Base-by-base conservation (phyloP, 1,140 invertebrate species). In the Polypedilum pembai region DNA sequence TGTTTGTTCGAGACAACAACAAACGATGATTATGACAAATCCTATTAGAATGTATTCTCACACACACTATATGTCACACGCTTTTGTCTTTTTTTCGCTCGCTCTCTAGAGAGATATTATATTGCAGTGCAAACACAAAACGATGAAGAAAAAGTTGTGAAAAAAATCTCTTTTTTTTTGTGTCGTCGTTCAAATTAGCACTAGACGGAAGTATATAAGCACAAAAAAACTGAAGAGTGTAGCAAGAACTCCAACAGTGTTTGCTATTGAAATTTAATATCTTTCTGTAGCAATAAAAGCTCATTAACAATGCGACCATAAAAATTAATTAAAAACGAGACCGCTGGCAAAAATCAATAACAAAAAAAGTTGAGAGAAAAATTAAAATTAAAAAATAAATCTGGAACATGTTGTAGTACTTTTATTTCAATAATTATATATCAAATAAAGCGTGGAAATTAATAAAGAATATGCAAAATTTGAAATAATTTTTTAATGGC, bases 401-500 rank as follows among this genome's bases (percentile, higher is more conserved):
- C 45, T 56, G 45, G 45, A n/a, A n/a, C 45, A 56, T 56, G 12
- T n/a, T 56, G 45, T 56, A n/a, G 45, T n/a, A 56, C 12, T 56
- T 56, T 56, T 15, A 56, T 56, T 56, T 56, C n/a, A 56, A 56
- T n/a, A 56, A 56, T 56, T 56, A 56, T 33, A 33, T 56, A n/a
- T 56, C 45, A 56, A 56, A 18, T 69, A 20, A 21, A 20, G 65
- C 65, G 65, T 20, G 17, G 17, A 69, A 69, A 18, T n/a, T 69
- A 7, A 7, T 18, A 69, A 18, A 20, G 18, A 66, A 18, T 12
- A 8, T 20, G 65, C 8, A 20, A 18, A 69, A 18, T 21, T n/a
- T 18, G n/a, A 20, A 69, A 69, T 69, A n/a, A 69, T 69, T 69
- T 20, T 69, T 69, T 69, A 69, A 20, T 69, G 17, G n/a, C 65